These are phyloP conservation scores for Ophthalmotilapia sp. DNA, from an alignment of 2,113 vertebrate genomes.

Conservation along the genomic window DNA sequence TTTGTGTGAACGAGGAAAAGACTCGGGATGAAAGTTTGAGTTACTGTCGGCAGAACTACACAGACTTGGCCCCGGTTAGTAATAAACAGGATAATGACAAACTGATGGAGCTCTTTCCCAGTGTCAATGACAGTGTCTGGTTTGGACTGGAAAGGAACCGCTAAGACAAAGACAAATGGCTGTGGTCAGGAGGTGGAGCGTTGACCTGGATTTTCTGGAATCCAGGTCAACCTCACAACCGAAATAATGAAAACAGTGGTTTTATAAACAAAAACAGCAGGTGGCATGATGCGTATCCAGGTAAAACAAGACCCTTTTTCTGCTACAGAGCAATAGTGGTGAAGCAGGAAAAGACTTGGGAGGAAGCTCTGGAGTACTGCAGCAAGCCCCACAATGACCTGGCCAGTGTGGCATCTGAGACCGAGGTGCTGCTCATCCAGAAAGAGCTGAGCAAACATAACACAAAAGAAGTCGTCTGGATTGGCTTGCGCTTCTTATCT, in stretches of 20 bases:
- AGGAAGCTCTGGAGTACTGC: not conserved
- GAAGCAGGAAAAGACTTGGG: not conserved
- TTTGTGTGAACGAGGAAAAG: not conserved
- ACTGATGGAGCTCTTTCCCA: not conserved
- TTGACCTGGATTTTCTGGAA: not conserved
- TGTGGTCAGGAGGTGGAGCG: not conserved
- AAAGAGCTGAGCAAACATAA: not conserved
- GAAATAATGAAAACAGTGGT: not conserved
- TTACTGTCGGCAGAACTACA: not conserved
- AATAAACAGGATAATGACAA: not conserved
- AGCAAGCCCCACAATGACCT: not conserved
- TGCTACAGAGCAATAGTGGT: constrained; percentile 18
- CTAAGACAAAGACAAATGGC: not conserved
- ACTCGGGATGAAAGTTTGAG: not conserved
- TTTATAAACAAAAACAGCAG: not conserved
- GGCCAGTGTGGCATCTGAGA: constrained; percentile 2
- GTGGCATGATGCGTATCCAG: not conserved
- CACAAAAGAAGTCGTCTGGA: not conserved
- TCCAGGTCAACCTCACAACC: not conserved
- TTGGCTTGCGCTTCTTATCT: constrained; percentile 16
- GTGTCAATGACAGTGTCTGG: not conserved
- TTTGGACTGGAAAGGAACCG: not conserved
- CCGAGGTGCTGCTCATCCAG: constrained; percentile 19
- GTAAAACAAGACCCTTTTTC: not conserved
- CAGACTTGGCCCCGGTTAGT: not conserved